Base-by-base conservation (phyloP, 2,888 invertebrate genomes). In the Tanytarsus gracilentus region DNA sequence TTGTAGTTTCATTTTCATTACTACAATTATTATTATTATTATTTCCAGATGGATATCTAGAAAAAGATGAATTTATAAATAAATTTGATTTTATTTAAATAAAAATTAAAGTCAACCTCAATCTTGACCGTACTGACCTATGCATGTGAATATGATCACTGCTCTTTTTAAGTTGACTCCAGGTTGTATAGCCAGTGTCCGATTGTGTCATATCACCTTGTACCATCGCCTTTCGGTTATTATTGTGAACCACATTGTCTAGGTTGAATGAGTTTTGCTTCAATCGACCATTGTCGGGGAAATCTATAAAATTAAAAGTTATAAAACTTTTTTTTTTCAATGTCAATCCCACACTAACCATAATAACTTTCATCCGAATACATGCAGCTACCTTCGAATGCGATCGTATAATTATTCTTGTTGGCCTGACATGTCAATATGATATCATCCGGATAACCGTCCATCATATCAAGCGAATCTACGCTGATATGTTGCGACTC, bases 401-500 rank as follows among this genome's bases (percentile, higher is more conserved):
- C 93, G 69, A 94, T 92, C 64, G 93, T 94, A 72, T 94, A 94
- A 77, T 94, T 94, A 75, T 92, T 88, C 77, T 93, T 92, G 73
- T 92, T 91, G 63, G 90, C 87, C 75, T 88, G 88, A 73, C 93
- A 94, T 64, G 92, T 93, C 65, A 92, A 80, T 73, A 93, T 85
- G 70, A 92, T 86, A 71, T 86, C 85, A 63, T 84, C 83, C 64
- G 84, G 81, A 67, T 73, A 73, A 66, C 84, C 79, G 71, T 90
- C 90, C 75, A 90, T 88, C n/a, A n/a, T 44, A 74, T 94, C 93
- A 67, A 94, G 78, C 65, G 92, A 93, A 72, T 94, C 93, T 63
- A 92, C 90, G 68, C 92, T 92, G 64, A 86, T 85, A 65, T 79
- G 76, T 44, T n/a, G n/a, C 64, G 81, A 83, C 75, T 93, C 92